Conservation (phyloP, 1,140 invertebrate species). For the Tetraneura akinire region DNA sequence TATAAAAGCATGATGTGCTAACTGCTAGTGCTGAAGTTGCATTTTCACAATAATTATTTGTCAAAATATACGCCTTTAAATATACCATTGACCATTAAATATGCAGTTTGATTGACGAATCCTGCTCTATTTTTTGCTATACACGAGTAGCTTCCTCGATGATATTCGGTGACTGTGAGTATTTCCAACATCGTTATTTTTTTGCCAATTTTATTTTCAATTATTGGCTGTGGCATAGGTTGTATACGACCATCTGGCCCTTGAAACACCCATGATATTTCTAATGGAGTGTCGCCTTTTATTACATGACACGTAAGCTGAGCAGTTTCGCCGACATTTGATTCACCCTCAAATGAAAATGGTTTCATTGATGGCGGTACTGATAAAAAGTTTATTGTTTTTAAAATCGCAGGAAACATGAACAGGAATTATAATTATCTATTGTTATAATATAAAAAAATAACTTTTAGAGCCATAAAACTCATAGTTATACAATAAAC, state of each 20-base stretch:
- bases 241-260: slow-evolving; percentile 56
- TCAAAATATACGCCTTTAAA: background rate
- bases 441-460: background rate
- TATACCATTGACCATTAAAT: slow-evolving; percentile 56
- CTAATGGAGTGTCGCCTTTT: slow-evolving; percentile 75
- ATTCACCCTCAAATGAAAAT: slow-evolving; percentile 61
- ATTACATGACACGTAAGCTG: slow-evolving; percentile 69
- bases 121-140: slow-evolving; percentile 60
- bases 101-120: slow-evolving; percentile 54
- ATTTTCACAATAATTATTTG: background rate
- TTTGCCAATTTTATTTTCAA: slow-evolving; percentile 50
- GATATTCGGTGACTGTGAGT: slow-evolving; percentile 54
- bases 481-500: background rate
- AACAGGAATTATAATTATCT: slow-evolving; percentile 14
- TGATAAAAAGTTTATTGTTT: slow-evolving; percentile 52
- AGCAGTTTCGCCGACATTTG: slow-evolving; percentile 61
- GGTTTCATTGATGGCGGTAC: slow-evolving; percentile 61
- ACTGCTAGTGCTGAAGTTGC: background rate
- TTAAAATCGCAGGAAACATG: background rate
- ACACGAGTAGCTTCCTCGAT: slow-evolving; percentile 63
- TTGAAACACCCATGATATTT: slow-evolving; percentile 69
- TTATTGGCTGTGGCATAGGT: slow-evolving; percentile 52
- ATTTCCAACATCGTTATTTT: slow-evolving; percentile 54
- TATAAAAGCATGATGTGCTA: slow-evolving; percentile 10
- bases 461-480: background rate